These are phyloP conservation scores for Clamator glandarius DNA, from an alignment of 2,797 vertebrate genomes.

Conservation along the genomic window DNA sequence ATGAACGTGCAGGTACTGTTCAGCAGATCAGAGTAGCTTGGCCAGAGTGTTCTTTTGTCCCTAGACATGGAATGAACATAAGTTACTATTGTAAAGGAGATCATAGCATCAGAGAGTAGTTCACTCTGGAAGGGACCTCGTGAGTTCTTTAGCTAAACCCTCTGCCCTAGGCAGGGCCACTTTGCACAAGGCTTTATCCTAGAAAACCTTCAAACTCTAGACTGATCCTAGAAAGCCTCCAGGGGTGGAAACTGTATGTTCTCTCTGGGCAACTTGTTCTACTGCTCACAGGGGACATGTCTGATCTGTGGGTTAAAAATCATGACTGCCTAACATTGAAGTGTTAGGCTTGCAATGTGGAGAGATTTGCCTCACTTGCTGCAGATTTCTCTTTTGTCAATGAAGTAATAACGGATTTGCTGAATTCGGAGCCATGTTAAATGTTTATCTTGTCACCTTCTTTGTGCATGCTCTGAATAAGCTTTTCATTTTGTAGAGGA, in stretches of 20 bases:
- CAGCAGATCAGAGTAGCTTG: neutral
- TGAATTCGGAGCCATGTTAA: neutral
- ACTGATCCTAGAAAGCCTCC: neutral
- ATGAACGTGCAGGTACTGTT: neutral
- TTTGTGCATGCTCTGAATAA: neutral
- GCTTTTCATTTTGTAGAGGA: neutral
- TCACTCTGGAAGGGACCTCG: neutral
- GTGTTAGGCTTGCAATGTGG: neutral
- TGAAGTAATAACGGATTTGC: neutral
- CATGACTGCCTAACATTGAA: neutral
- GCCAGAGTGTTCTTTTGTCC: neutral
- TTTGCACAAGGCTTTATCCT: neutral
- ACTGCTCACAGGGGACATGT: neutral
- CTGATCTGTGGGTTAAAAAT: neutral
- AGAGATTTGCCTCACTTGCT: neutral
- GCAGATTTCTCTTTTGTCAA: neutral
- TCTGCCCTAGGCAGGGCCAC: neutral
- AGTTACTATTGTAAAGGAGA: neutral
- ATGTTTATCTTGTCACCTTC: neutral
- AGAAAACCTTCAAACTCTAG: neutral
- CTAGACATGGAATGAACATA: neutral
- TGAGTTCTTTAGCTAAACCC: neutral
- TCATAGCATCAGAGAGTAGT: neutral
- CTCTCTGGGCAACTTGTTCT: neutral
- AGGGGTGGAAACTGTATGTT: neutral